Conservation (phyloP, 2,113 vertebrate species). For the Paedocypris sp. region DNA sequence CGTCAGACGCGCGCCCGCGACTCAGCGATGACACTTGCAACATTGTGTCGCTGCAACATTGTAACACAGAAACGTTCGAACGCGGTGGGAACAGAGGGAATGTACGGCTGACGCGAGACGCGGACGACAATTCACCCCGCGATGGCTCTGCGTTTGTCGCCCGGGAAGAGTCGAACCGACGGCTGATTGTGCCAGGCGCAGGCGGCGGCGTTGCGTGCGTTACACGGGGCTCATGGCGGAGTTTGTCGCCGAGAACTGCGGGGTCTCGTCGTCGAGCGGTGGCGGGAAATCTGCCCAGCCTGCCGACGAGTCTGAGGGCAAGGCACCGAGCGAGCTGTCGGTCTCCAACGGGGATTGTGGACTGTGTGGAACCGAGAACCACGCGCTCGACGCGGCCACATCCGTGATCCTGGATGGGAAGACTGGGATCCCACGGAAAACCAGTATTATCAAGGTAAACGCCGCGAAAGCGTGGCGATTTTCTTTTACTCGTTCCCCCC, state of each 20-base stretch:
- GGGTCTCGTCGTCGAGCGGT: slow-evolving; percentile 38
- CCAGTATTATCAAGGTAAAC: slow-evolving; percentile 95
- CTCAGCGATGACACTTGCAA: slow-evolving; percentile 28
- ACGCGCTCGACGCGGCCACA: slow-evolving; percentile 54
- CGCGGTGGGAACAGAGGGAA: background rate
- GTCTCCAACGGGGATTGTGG: slow-evolving; percentile 77
- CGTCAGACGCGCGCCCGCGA: background rate
- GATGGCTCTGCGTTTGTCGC: background rate
- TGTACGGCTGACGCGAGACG: slow-evolving; percentile 2
- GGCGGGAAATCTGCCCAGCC: slow-evolving; percentile 41
- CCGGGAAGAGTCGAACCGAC: slow-evolving; percentile 8
- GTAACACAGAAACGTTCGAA: slow-evolving; percentile 18
- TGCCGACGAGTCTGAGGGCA: slow-evolving; percentile 54
- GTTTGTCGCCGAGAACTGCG: slow-evolving; percentile 49
- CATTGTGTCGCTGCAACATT: slow-evolving; percentile 18
- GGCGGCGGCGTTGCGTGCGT: slow-evolving; percentile 20
- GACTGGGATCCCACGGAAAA: slow-evolving; percentile 77
- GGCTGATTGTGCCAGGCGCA: slow-evolving; percentile 6
- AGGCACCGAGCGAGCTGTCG: slow-evolving; percentile 57
- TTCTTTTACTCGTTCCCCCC: background rate
- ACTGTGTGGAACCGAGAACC: slow-evolving; percentile 63
- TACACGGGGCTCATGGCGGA: slow-evolving; percentile 59
- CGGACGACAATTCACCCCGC: slow-evolving; percentile 7
- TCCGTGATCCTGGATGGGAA: slow-evolving; percentile 61
- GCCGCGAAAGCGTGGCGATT: background rate